Conservation (phyloP, 1,140 invertebrate species). For the Kradibia gibbosae region DNA sequence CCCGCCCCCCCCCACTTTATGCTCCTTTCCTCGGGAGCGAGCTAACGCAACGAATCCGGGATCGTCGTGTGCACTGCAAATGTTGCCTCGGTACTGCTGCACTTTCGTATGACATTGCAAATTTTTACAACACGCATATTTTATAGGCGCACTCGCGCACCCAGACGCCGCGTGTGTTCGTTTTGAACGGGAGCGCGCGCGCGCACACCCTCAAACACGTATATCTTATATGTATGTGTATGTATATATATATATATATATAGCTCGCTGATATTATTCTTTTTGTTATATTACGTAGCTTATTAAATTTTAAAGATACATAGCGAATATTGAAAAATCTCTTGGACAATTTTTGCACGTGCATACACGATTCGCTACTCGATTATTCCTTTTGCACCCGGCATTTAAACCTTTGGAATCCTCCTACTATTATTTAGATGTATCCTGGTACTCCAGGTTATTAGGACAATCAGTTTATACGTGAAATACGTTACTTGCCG, state of each 20-base stretch:
- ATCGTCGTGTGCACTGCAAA: too few species aligned
- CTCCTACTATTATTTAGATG: background rate
- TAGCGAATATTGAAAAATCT: background rate
- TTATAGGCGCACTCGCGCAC: too few species aligned
- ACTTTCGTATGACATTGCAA: background rate
- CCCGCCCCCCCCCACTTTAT: too few species aligned
- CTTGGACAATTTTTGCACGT: background rate
- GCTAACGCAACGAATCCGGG: too few species aligned
- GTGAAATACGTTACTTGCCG: background rate
- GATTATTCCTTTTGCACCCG: constrained; percentile 22
- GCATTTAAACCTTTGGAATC: background rate
- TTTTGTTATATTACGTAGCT: background rate
- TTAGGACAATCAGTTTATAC: constrained; percentile 9
- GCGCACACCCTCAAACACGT: too few species aligned
- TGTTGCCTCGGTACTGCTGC: constrained; percentile 14
- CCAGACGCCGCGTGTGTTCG: too few species aligned
- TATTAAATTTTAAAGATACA: background rate
- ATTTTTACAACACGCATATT: too few species aligned
- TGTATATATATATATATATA: background rate
- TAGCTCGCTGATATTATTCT: background rate
- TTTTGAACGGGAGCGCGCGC: too few species aligned
- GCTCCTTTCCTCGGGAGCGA: too few species aligned
- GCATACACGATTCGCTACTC: constrained; percentile 7
- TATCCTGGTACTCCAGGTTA: background rate
- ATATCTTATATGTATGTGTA: background rate